These are phyloP conservation scores for Polymixis lichenea DNA, from an alignment of 2,888 invertebrate species.

Conservation along the genomic window DNA sequence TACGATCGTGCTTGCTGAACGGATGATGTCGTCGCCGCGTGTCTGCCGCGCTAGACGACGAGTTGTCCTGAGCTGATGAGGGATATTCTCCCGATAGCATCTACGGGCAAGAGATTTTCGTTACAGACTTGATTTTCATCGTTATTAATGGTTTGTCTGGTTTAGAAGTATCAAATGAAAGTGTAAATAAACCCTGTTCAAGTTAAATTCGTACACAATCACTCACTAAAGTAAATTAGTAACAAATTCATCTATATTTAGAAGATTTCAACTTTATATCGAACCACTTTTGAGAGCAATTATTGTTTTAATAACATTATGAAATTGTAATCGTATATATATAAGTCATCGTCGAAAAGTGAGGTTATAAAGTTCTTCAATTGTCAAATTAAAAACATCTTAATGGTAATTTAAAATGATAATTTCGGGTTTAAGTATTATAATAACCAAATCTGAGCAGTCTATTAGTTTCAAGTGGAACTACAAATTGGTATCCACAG, in stretches of 20 bases:
- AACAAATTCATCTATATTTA: background rate
- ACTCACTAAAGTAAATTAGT: background rate
- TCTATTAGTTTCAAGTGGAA: background rate
- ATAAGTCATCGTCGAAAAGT: background rate
- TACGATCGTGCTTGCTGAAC: slow-evolving; percentile 86
- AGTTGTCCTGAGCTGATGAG: slow-evolving; percentile 86
- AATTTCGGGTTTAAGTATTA: background rate
- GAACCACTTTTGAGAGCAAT: background rate
- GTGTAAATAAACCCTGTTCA: background rate
- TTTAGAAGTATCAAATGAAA: background rate
- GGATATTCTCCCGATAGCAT: slow-evolving; percentile 83
- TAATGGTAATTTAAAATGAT: background rate
- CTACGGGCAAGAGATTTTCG: slow-evolving; percentile 39
- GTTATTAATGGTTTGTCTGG: background rate
- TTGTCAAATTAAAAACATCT: background rate
- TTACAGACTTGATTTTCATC: background rate
- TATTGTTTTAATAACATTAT: background rate
- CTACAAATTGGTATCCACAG: background rate
- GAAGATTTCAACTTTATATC: background rate
- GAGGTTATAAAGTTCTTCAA: background rate
- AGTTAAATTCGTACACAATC: too few relatives aligned
- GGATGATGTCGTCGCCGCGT: slow-evolving; percentile 82
- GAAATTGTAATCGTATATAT: too few relatives aligned
- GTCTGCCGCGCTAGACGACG: slow-evolving; percentile 85
- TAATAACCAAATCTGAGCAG: background rate